These are phyloP conservation scores for Enchytraeus crypticus DNA, from an alignment of 2,888 invertebrate genomes.

Conservation along the genomic window DNA sequence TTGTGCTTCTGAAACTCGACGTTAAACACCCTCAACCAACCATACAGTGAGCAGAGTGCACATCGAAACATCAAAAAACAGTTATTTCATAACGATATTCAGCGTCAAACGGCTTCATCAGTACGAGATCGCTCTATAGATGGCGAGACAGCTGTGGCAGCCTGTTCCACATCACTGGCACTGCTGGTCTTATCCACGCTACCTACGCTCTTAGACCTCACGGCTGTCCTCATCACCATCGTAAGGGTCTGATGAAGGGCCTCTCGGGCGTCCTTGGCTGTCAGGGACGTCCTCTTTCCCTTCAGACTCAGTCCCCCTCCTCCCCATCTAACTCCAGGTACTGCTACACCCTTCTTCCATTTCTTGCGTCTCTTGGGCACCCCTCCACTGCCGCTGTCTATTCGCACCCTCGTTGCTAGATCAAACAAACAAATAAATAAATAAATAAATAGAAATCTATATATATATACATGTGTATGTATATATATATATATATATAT, in stretches of 20 bases:
- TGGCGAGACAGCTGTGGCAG: neutral
- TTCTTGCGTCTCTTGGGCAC: neutral
- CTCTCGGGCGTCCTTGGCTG: neutral
- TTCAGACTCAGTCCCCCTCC: neutral
- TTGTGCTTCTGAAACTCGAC: too few species aligned
- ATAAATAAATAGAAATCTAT: too few species aligned
- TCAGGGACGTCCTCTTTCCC: neutral
- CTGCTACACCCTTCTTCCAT: neutral
- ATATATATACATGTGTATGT: too few species aligned
- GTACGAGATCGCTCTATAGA: too few species aligned
- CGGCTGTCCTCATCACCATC: neutral
- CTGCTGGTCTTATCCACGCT: neutral
- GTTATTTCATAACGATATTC: too few species aligned
- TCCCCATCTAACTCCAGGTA: neutral
- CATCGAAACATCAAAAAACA: too few species aligned
- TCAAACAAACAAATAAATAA: too few species aligned
- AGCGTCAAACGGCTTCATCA: too few species aligned
- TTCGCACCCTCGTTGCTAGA: neutral
- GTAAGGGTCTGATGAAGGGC: neutral
- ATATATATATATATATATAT: too few species aligned
- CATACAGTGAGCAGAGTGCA: too few species aligned
- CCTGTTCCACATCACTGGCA: neutral
- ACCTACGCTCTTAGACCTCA: neutral
- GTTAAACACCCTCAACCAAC: too few species aligned
- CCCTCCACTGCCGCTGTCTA: neutral